phyloP scores from a whole-genome alignment of 2,797 vertebrate genomes.

The Psittacula derbiana region DNA sequence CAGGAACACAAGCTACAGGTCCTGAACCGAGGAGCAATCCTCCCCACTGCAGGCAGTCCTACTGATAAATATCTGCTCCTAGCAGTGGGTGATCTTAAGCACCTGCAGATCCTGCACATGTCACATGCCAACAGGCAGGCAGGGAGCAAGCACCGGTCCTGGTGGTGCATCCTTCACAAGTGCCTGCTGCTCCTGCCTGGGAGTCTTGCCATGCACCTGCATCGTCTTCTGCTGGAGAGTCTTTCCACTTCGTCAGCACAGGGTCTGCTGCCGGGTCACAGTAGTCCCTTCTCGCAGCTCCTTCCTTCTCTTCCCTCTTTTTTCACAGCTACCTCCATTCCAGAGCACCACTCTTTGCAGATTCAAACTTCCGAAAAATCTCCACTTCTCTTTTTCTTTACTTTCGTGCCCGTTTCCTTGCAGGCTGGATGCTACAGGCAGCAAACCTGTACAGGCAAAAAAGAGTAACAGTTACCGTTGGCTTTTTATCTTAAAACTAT shows the following conservation, averaged over 20 bases:
- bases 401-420: background rate
- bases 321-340: background rate
- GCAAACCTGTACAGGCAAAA: background rate
- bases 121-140: background rate
- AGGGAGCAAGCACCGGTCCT: background rate
- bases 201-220: rapidly evolving
- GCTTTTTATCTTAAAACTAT: background rate
- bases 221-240: background rate
- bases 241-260: rapidly evolving
- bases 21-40: rapidly evolving
- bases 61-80: rapidly evolving
- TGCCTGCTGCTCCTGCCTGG: background rate
- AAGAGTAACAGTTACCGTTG: background rate
- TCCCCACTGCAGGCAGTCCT: background rate
- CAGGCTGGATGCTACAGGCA: background rate
- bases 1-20: rapidly evolving
- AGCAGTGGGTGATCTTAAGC: background rate
- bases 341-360: background rate
- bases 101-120: background rate
- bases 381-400: background rate
- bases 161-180: background rate
- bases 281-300: background rate
- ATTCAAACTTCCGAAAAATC: background rate
- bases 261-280: rapidly evolving
- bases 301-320: background rate